Base-by-base conservation (phyloP, 2,888 invertebrate species). In the Dascillus cervinus region DNA sequence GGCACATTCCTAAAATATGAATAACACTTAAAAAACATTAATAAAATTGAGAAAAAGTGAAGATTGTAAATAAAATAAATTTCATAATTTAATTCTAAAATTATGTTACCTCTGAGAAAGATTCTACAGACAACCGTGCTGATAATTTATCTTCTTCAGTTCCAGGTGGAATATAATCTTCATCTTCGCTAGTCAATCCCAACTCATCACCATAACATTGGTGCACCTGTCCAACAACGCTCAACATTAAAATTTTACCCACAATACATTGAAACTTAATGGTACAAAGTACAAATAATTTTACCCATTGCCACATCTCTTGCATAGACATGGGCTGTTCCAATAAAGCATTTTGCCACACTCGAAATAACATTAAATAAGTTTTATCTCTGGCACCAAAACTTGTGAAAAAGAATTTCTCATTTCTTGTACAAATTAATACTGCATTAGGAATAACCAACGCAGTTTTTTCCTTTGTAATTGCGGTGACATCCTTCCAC, bases 401-500 rank as follows among this genome's bases (percentile, higher is more conserved):
- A 21, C 95, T 94, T 12, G 96, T 88, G 53, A 97, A 83, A 70
- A 95, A 95, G 66, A 83, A 82, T 62, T 89, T 90, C 52, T 94
- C 94, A 25, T 66, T 71, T 41, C 78, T 77, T 26, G 87, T 86
- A 56, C 79, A 77, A 42, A 91, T 78, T 48, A 90, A 79, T 54
- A 97, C 87, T 33, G 97, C 96, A 70, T 97, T 97, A 33, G 96
- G 96, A 60, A 97, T 95, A 40, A 97, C 90, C 62, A 86, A 72
- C 9, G 84, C 86, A 1, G 91, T 91, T 70, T 89, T 90, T 65
- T 92, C 92, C 69, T 96, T 96, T 22, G 92, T 92, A 60, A 97
- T 88, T 27, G 87, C 79, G 3, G 86, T 83, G 37, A 97, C 86
- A 54, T 95, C 92, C 60, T 84, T 87, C 81, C 90, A 90, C 49